Evolutionary conservation across 2,113 vertebrate species (phyloP).

Genomic region (Ophiodon elongatus): DNA sequence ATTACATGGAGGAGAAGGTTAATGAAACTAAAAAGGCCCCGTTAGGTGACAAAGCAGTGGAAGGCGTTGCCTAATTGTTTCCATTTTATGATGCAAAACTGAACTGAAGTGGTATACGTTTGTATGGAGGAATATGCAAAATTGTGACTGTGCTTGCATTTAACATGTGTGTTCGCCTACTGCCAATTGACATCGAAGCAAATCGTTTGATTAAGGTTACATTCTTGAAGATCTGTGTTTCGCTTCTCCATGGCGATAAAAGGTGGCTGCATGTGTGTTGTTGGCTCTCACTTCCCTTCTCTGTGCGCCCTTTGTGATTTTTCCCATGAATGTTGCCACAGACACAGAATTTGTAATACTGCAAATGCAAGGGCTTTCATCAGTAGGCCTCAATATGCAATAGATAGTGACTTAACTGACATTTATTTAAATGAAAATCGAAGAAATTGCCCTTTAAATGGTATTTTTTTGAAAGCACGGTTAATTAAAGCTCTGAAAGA

Average conservation of each 20-base stretch:
- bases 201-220: neutral
- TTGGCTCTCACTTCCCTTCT: neutral
- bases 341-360: too few relatives aligned
- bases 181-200: neutral
- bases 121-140: neutral
- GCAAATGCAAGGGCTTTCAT: too few relatives aligned
- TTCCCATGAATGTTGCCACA: neutral
- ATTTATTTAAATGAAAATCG: too few relatives aligned
- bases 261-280: neutral
- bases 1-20: conserved; percentile 58
- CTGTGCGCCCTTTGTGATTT: neutral
- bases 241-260: neutral
- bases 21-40: conserved; percentile 44
- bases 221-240: neutral
- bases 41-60: neutral
- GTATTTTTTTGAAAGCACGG: too few relatives aligned
- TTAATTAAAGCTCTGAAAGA: too few relatives aligned
- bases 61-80: neutral
- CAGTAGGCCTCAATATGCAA: too few relatives aligned
- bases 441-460: too few relatives aligned
- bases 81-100: neutral
- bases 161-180: neutral
- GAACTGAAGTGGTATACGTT: too few relatives aligned
- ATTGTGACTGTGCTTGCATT: neutral
- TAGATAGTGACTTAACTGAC: too few relatives aligned